Conservation (phyloP, 2,888 invertebrate species). For the Podotricha telesiphe region DNA sequence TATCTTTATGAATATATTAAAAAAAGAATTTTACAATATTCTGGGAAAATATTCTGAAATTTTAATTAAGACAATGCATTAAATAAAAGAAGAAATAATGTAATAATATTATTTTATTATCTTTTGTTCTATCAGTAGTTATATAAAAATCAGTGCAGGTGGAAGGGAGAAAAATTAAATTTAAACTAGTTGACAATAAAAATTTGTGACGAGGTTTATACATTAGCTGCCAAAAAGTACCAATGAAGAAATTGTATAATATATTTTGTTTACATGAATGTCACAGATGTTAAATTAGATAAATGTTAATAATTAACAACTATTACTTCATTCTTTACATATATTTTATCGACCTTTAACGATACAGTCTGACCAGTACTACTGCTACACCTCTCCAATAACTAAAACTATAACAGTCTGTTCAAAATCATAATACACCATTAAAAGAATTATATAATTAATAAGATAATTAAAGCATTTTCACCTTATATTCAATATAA, state of each 20-base stretch:
- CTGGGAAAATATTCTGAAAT: not conserved
- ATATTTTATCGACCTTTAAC: slow-evolving; percentile 38
- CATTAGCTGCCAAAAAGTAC: slow-evolving; percentile 42
- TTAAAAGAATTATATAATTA: slow-evolving; percentile 70
- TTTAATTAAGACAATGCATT: not conserved
- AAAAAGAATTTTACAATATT: too few species aligned
- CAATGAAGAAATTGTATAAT: not conserved
- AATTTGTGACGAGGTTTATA: slow-evolving; percentile 63
- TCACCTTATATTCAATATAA: slow-evolving; percentile 82
- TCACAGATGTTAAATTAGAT: not conserved
- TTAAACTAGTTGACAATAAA: slow-evolving; percentile 58
- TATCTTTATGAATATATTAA: too few species aligned
- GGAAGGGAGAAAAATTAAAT: slow-evolving; percentile 63
- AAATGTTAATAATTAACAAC: slow-evolving; percentile 1
- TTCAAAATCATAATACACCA: slow-evolving; percentile 82
- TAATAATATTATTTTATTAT: slow-evolving; percentile 64
- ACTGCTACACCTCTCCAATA: slow-evolving; percentile 60
- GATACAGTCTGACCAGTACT: slow-evolving; percentile 36
- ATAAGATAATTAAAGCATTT: slow-evolving; percentile 83
- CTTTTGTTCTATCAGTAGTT: slow-evolving; percentile 62
- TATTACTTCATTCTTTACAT: not conserved
- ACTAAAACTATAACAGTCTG: slow-evolving; percentile 84
- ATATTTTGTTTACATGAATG: slow-evolving; percentile 8
- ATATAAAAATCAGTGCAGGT: slow-evolving; percentile 75
- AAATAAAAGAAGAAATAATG: slow-evolving; percentile 45